Percentiles rank a stretch among this genome's conserved stretches.
phyloP scores from a whole-genome alignment of 2,797 vertebrate species.

The Peromyscus nudipes region DNA sequence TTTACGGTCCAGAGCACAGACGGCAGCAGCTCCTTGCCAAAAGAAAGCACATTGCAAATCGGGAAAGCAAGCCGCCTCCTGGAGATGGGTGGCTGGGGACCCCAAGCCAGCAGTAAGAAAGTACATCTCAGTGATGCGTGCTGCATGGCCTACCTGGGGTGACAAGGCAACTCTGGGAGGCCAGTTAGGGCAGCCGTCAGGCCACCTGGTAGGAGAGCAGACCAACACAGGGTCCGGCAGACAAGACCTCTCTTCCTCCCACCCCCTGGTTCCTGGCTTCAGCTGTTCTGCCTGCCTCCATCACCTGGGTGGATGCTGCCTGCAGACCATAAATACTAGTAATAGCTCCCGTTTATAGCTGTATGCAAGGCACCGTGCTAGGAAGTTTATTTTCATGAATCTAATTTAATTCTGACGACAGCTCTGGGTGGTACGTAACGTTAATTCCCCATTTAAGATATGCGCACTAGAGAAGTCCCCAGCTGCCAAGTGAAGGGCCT shows the following conservation, averaged over 20 bases:
- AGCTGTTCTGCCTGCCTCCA: neutral
- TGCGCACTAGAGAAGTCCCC: neutral
- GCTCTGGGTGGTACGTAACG: constrained; percentile 10
- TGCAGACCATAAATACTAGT: constrained; percentile 26
- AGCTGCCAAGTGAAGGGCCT: neutral
- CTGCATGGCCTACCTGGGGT: neutral
- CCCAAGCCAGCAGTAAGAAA: neutral
- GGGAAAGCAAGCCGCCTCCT: constrained; percentile 67
- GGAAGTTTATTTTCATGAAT: constrained; percentile 72
- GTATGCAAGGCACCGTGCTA: neutral
- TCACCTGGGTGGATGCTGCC: neutral
- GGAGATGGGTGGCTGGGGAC: constrained; percentile 75
- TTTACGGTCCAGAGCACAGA: constrained; percentile 81
- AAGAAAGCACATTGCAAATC: constrained; percentile 62
- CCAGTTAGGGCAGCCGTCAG: neutral
- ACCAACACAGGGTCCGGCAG: neutral
- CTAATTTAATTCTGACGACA: constrained; percentile 43
- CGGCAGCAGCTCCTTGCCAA: constrained; percentile 78
- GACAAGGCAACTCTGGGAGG: neutral
- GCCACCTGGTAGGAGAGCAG: neutral
- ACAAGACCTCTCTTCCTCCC: neutral
- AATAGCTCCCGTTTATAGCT: constrained; percentile 38
- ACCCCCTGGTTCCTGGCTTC: neutral
- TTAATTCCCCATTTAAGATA: constrained; percentile 16
- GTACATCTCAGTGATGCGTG: neutral